phyloP scores from a whole-genome alignment of 30 jellyfish, hydroid and myxozoan genomes.

The Pelagia noctiluca region DNA sequence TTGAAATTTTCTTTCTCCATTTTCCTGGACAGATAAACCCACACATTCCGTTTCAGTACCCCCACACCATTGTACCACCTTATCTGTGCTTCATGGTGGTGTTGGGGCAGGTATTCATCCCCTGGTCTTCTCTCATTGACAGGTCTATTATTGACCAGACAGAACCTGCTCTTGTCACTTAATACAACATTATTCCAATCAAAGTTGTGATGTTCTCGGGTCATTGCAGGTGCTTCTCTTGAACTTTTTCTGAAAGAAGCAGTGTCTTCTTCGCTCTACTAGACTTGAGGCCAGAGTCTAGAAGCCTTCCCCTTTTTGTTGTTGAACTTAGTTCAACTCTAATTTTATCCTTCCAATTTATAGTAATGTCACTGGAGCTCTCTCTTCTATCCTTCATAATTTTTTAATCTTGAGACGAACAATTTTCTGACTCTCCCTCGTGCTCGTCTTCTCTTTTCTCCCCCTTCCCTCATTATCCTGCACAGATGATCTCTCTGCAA shows the following conservation, averaged over 20 bases:
- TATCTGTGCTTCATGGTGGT: conserved; percentile 61
- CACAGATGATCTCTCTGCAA: no score
- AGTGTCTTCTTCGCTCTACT: conserved; percentile 47
- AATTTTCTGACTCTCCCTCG: neutral
- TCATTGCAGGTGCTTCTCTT: neutral
- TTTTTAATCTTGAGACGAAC: no score
- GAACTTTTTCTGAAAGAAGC: neutral
- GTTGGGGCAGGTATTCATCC: conserved; percentile 30
- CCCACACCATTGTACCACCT: conserved; percentile 59
- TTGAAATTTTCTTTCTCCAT: neutral
- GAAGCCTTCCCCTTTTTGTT: conserved; percentile 39
- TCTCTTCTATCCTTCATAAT: neutral
- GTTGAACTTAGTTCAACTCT: no score
- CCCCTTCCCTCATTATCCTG: neutral
- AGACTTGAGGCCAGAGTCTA: conserved; percentile 24
- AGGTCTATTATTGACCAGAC: conserved; percentile 48
- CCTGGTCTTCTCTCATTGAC: conserved; percentile 50
- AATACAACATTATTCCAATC: conserved; percentile 61
- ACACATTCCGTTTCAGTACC: neutral
- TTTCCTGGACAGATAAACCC: conserved; percentile 2
- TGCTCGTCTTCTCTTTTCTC: neutral
- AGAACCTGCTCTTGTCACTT: conserved; percentile 52
- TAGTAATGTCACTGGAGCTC: neutral
- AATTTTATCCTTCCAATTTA: neutral
- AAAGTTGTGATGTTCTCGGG: conserved; percentile 1